Evolutionary conservation across 1,140 invertebrate genomes (phyloP), one percentile per base, ranked within the genome.

Genomic region (Pseudomyrmex cubaensis): DNA sequence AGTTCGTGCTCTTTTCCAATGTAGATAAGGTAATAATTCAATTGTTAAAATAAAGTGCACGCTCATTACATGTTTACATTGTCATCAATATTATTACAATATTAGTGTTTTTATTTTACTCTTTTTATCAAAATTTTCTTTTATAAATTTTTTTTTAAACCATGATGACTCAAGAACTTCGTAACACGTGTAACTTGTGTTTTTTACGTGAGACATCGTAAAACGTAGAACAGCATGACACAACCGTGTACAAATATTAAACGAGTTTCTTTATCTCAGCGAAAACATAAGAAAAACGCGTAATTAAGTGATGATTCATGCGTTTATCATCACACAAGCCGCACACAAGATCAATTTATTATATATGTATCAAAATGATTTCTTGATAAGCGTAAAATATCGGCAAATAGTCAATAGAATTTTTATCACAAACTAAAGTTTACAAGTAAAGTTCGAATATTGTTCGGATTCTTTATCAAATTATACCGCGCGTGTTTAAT

Each of bases 11-110:
- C 46, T 13, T 15, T 54, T 4, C 54, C 13, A 25, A 10, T 64
- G 15, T 44, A 70, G 52, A 59, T 80, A 48, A 59, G 12, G 61
- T 50, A 48, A 56, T 67, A 57, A 57, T 67, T 80, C 46, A 59
- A 80, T 72, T 59, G 17, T 0, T 15, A 13, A 20, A 56, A 69
- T 57, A 69, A 35, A 35, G 35, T 69, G 56, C 52, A 52, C n/a
- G 63, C n/a, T 12, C n/a, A 76, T 76, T 1, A 12, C 12, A 13
- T 46, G 50, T 62, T 62, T 15, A 46, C 9, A 8, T 62, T 17
- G 35, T n/a, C 20, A 25, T 70, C 22, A 69, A 46, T 57, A 57
- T 56, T 46, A 22, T 10, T 56, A 35, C 35, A 7, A 35, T 35
- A 35, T 7, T 35, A 35, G 35, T 54, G 46, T 7, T 20, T 20